These are phyloP conservation scores for Leptinotarsa texana DNA, from an alignment of 1,140 invertebrate species.

Conservation along the genomic window DNA sequence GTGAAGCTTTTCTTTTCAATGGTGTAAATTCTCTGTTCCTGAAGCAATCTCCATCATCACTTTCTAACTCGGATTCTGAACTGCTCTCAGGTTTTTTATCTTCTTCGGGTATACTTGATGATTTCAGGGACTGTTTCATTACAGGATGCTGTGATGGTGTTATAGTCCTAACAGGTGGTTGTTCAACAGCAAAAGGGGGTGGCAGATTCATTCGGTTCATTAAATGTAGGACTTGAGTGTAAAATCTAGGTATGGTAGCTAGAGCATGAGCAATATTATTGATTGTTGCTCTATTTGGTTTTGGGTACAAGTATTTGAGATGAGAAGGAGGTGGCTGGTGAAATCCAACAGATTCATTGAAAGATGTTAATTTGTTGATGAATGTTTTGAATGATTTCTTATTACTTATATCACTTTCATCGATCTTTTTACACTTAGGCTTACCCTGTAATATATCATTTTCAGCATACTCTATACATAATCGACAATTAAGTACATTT, in stretches of 20 bases:
- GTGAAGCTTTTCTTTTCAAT: conserved; percentile 62
- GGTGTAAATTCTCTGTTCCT: conserved; percentile 55
- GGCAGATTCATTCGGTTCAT: conserved; percentile 96
- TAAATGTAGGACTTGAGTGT: conserved; percentile 83
- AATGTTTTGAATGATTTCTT: conserved; percentile 66
- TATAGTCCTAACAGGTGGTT: conserved; percentile 38
- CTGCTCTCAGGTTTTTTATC: conserved; percentile 36
- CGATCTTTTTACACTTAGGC: conserved; percentile 41
- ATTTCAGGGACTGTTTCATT: conserved; percentile 34
- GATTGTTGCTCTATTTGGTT: conserved; percentile 71
- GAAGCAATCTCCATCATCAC: conserved; percentile 61
- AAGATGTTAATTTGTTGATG: conserved; percentile 69
- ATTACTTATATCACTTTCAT: conserved; percentile 43
- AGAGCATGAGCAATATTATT: conserved; percentile 79
- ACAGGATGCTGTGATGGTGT: conserved; percentile 30
- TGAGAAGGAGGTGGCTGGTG: conserved; percentile 73
- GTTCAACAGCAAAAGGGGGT: conserved; percentile 75
- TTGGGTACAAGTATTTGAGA: conserved; percentile 76
- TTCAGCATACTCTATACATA: conserved; percentile 69
- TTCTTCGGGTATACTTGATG: not conserved
- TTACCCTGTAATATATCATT: conserved; percentile 44
- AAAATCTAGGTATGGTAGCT: conserved; percentile 77
- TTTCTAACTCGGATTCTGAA: conserved; percentile 81
- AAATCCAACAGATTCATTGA: conserved; percentile 68
- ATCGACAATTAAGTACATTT: conserved; percentile 61